Percentiles rank a stretch among this genome's conserved stretches.
phyloP scores from a whole-genome alignment of 1,140 invertebrate genomes.

The Procambarus virginalis region DNA sequence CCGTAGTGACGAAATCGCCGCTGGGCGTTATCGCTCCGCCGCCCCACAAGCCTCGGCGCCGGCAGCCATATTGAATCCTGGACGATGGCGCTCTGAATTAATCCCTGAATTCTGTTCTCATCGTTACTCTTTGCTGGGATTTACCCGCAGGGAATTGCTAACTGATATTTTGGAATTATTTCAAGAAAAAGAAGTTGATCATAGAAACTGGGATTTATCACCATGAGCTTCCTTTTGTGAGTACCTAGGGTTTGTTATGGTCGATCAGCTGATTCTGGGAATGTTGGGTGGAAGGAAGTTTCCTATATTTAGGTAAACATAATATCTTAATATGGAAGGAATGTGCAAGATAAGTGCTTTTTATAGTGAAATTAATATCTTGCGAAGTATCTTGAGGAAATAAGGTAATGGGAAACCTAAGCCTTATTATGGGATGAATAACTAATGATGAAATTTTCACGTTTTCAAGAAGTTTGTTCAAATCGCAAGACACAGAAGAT shows the following conservation, averaged over 20 bases:
- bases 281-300: background rate
- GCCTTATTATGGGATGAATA: too few species aligned
- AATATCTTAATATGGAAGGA: too few species aligned
- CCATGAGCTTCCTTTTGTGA: conserved; percentile 74
- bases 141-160: background rate
- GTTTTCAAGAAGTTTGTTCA: too few species aligned
- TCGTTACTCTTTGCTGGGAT: background rate
- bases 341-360: too few species aligned
- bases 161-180: background rate
- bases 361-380: too few species aligned
- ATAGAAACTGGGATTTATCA: conserved; percentile 39
- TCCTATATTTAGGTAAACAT: too few species aligned
- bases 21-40: conserved; percentile 14
- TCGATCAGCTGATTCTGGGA: conserved; percentile 56
- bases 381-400: too few species aligned
- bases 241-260: conserved; percentile 64
- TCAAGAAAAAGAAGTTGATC: background rate
- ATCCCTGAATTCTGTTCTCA: conserved; percentile 10
- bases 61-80: conserved; percentile 41
- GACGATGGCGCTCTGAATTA: conserved; percentile 17
- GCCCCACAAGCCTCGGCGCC: conserved; percentile 16
- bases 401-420: too few species aligned
- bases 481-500: too few species aligned
- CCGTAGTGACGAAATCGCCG: background rate
- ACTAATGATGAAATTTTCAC: too few species aligned